A percentile compares a stretch with the other conserved stretches of the same genome.
Evolutionary conservation across 2,888 invertebrate genomes (phyloP).

Genomic region (Rhabditophanes sp.): DNA sequence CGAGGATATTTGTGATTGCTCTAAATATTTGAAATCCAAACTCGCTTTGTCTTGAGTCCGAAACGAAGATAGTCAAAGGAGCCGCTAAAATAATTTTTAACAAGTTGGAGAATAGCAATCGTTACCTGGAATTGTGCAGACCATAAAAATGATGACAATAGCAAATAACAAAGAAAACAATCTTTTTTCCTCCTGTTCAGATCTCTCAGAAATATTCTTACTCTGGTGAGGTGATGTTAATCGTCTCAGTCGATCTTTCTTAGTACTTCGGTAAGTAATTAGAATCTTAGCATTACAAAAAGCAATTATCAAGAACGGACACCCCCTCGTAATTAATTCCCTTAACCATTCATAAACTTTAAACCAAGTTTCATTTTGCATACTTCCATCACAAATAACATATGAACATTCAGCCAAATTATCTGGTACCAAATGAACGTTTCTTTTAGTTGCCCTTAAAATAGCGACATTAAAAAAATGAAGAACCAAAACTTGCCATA

Average conservation of each 20-base stretch:
- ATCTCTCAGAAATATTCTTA: constrained; percentile 10
- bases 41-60: too few species aligned
- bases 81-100: too few species aligned
- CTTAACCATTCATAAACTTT: constrained; percentile 31
- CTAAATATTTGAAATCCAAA: constrained; percentile 48
- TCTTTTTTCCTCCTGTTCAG: constrained; percentile 46
- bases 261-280: constrained; percentile 47
- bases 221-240: constrained; percentile 15
- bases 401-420: constrained; percentile 27
- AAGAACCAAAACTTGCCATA: too few species aligned
- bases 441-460: constrained; percentile 41
- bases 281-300: constrained; percentile 48
- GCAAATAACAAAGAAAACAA: constrained; percentile 47
- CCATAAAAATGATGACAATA: constrained; percentile 49
- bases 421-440: constrained; percentile 21
- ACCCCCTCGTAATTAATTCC: constrained; percentile 46
- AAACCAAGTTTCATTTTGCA: constrained; percentile 25
- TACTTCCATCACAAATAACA: constrained; percentile 36
- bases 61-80: constrained; percentile 47
- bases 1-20: constrained; percentile 48
- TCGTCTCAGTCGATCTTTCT: constrained; percentile 43
- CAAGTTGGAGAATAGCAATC: too few species aligned
- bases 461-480: too few species aligned
- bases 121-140: constrained; percentile 49
- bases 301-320: constrained; percentile 48